These are phyloP conservation scores for Cryptomyrus ogoouensis DNA, from an alignment of 2,113 vertebrate species.

Conservation along the genomic window DNA sequence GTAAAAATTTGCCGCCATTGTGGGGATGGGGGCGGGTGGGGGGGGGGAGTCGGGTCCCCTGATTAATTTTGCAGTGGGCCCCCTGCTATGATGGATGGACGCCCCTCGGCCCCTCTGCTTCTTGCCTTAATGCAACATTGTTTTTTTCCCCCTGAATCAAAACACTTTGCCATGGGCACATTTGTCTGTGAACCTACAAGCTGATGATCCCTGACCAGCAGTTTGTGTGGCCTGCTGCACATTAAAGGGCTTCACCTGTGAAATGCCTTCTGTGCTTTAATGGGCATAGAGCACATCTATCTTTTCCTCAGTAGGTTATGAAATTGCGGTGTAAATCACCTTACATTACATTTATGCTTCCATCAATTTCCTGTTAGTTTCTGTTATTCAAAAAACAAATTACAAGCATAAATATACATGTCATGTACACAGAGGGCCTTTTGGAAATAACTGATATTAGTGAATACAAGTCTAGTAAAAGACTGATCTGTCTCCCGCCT, in stretches of 20 bases:
- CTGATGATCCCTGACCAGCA: background rate
- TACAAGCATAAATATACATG: background rate
- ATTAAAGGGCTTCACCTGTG: background rate
- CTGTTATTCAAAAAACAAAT: background rate
- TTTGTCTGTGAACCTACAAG: background rate
- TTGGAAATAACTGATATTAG: background rate
- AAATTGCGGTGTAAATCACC: background rate
- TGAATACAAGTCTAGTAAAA: background rate
- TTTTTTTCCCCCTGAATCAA: background rate
- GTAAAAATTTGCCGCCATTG: no score
- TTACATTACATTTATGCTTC: background rate
- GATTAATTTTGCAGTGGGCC: no score
- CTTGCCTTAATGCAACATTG: background rate
- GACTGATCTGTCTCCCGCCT: background rate
- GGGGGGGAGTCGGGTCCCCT: no score
- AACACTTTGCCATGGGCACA: background rate
- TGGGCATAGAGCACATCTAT: background rate
- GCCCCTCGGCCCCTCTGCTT: no score
- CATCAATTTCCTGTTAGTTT: background rate
- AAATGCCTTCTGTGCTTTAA: background rate
- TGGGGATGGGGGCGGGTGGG: no score
- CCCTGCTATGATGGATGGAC: no score
- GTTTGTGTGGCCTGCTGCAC: background rate
- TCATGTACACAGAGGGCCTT: background rate
- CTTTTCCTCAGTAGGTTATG: background rate